A percentile compares a stretch with the other conserved stretches of the same genome.
phyloP scores from a whole-genome alignment of 2,113 vertebrate species.

The Proterorhinus semilunaris region DNA sequence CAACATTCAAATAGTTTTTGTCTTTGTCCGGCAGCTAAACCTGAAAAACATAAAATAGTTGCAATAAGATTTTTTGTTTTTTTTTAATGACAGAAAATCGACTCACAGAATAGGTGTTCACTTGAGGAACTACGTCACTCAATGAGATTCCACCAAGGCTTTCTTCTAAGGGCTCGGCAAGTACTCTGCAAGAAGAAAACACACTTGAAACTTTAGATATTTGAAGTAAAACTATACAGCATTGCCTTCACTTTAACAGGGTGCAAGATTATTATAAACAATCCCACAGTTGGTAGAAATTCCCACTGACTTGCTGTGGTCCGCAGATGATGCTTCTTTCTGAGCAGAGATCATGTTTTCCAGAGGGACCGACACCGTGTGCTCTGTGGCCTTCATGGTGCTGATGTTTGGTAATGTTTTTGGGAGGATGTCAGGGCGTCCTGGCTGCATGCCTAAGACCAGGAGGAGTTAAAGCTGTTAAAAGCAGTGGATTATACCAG shows the following conservation, averaged over 20 bases:
- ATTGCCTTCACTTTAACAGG: too few relatives aligned
- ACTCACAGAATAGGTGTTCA: slow-evolving; percentile 79
- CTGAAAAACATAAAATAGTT: slow-evolving; percentile 28
- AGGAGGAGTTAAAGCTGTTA: slow-evolving; percentile 2
- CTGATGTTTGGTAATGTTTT: slow-evolving; percentile 71
- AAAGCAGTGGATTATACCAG: slow-evolving; percentile 19
- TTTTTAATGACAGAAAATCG: not conserved
- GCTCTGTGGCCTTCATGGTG: slow-evolving; percentile 67
- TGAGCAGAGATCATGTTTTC: slow-evolving; percentile 51
- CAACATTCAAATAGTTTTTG: slow-evolving; percentile 23
- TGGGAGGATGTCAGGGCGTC: slow-evolving; percentile 86
- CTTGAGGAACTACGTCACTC: slow-evolving; percentile 70
- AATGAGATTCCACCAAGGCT: slow-evolving; percentile 52
- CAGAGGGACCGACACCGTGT: slow-evolving; percentile 63
- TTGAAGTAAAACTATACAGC: too few relatives aligned
- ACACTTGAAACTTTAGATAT: not conserved
- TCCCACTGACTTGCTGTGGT: slow-evolving; percentile 29
- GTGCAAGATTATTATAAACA: not conserved
- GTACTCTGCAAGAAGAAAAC: slow-evolving; percentile 52
- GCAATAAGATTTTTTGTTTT: not conserved
- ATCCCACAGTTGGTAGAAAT: not conserved
- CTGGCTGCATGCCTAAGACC: slow-evolving; percentile 72
- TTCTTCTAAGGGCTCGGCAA: slow-evolving; percentile 41
- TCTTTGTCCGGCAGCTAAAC: slow-evolving; percentile 17
- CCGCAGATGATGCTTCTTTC: slow-evolving; percentile 17